phyloP scores from a whole-genome alignment of 2,888 invertebrate species.

The Agrilus cyanescens region DNA sequence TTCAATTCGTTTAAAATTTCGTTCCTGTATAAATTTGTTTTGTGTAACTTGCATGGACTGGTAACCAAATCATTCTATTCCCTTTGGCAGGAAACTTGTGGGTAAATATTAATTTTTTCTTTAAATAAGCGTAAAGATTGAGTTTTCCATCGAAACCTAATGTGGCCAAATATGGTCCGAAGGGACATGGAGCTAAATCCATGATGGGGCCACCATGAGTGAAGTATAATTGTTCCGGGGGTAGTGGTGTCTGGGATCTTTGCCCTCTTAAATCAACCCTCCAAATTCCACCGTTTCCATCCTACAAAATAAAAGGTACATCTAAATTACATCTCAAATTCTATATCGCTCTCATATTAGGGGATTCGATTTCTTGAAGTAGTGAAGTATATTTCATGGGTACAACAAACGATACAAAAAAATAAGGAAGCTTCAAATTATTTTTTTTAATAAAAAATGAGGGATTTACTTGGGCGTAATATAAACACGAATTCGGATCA shows the following conservation, averaged over 20 bases:
- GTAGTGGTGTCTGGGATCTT: slow-evolving; percentile 29
- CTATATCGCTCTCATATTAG: no score
- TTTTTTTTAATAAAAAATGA: no score
- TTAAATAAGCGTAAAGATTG: slow-evolving; percentile 57
- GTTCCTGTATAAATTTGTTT: neutral
- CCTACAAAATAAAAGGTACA: slow-evolving; percentile 42
- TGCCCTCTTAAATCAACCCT: slow-evolving; percentile 51
- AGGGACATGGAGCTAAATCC: slow-evolving; percentile 56
- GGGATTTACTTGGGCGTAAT: slow-evolving; percentile 64
- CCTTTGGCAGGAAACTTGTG: slow-evolving; percentile 48
- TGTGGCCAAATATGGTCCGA: slow-evolving; percentile 57
- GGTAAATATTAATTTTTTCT: slow-evolving; percentile 45
- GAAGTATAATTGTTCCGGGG: slow-evolving; percentile 43
- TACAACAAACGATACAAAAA: no score
- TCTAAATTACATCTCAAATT: neutral
- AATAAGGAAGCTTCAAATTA: no score
- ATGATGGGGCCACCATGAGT: slow-evolving; percentile 68
- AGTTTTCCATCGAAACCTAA: slow-evolving; percentile 63
- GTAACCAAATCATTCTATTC: slow-evolving; percentile 57
- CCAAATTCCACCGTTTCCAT: slow-evolving; percentile 78
- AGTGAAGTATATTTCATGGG: no score
- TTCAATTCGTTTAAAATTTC: slow-evolving; percentile 1
- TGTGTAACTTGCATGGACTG: slow-evolving; percentile 42
- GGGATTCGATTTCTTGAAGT: no score
- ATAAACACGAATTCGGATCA: slow-evolving; percentile 34